Base-by-base conservation (phyloP, 2,113 vertebrate genomes). In the Cichladusa arquata region DNA sequence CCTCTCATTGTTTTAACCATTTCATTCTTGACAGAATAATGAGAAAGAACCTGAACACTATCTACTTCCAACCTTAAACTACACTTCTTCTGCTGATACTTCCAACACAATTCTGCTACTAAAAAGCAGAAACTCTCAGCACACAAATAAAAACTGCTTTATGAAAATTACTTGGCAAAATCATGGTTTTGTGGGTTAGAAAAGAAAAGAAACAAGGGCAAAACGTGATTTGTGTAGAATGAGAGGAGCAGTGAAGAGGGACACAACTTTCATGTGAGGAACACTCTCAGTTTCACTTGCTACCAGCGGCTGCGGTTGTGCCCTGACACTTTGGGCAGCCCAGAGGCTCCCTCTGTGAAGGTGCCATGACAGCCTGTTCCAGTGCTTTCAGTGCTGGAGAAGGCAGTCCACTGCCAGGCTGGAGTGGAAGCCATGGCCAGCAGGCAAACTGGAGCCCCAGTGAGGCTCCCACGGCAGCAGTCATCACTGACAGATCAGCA, bases 311-410 rank as follows among this genome's bases (percentile, higher is more conserved):
- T 7, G 14, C 0, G 0, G 36, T 14, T 28, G 24, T 9, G 19
- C 28, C 25, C 16, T 3, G 4, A 53, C 11, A 40, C 3, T 2
- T 11, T 1, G 4, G 24, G 50, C 1, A 1, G 48, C 14, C 11
- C 38, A 26, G 12, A 1, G 0, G 12, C 9, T 15, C 20, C 19
- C 33, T 25, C 7, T 25, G 5, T 2, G 17, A 26, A 42, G 7
- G 22, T 6, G 13, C 45, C 0, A 0, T 10, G 29, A 8, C 1
- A 44, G 47, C 11, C 25, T 3, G 1, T 24, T 54, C 7, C 9
- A 12, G 26, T 8, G 54, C 2, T 9, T 7, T 17, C 13, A 4
- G 3, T 51, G 36, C 53, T 58, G 36, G 17, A 67, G 25, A 7
- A 2, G 22, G 16, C 4, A 53, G 64, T 2, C 31, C 0, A 0